Percentiles rank a stretch among this genome's conserved stretches.
These are phyloP conservation scores for Mormyrus lacerda DNA, from an alignment of 2,113 vertebrate species.

Conservation along the genomic window DNA sequence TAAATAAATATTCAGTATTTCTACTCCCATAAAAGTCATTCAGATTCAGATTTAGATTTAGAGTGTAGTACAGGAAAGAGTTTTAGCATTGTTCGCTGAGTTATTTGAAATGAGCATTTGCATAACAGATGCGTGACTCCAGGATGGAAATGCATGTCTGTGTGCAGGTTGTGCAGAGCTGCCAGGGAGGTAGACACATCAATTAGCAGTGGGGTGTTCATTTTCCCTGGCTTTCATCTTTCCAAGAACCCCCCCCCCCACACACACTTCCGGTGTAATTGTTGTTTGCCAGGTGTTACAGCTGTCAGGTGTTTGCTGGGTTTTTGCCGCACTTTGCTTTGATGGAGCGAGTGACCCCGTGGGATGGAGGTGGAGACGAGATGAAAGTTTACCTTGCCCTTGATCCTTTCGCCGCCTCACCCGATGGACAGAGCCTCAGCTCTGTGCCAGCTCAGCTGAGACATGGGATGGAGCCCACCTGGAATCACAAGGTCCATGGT, in stretches of 20 bases:
- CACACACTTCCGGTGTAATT: neutral
- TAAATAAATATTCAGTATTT: neutral
- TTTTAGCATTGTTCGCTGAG: neutral
- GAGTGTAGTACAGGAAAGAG: neutral
- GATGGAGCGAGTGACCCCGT: neutral
- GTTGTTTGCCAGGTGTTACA: neutral
- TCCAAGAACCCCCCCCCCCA: neutral
- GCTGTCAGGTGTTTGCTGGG: neutral
- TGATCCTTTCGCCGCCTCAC: neutral
- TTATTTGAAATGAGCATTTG: neutral
- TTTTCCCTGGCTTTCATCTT: neutral
- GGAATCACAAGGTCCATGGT: neutral
- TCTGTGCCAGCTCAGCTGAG: neutral
- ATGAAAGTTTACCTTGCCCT: neutral
- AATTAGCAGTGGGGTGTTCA: neutral
- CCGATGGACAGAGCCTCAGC: neutral
- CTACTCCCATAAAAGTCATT: neutral
- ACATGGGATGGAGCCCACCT: neutral
- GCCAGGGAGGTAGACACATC: neutral
- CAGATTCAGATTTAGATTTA: neutral
- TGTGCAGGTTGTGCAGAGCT: neutral
- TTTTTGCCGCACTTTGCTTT: neutral
- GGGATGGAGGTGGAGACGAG: neutral
- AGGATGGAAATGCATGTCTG: neutral
- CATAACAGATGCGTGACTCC: neutral